These are phyloP conservation scores for Schizopygopsis malacanthus DNA, from an alignment of 2,797 vertebrate genomes.

Conservation along the genomic window DNA sequence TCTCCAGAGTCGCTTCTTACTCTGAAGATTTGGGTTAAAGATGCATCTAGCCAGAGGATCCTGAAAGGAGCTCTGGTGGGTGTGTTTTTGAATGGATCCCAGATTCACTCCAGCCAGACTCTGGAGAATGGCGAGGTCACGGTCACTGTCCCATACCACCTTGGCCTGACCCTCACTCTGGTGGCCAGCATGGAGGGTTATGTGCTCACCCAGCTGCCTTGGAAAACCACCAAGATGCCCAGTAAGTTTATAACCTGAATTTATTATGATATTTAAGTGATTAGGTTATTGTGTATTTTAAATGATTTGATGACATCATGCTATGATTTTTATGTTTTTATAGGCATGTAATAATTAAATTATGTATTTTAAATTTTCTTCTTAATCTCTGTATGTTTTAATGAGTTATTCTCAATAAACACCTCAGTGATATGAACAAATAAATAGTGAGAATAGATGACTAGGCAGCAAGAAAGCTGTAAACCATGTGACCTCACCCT, in stretches of 20 bases:
- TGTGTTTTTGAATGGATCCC: constrained; percentile 88
- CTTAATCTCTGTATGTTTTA: neutral
- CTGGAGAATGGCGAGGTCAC: constrained; percentile 82
- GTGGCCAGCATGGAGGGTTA: constrained; percentile 88
- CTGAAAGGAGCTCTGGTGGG: constrained; percentile 83
- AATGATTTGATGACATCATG: neutral
- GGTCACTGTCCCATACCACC: constrained; percentile 82
- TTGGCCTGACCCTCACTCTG: constrained; percentile 84
- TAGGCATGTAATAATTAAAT: neutral
- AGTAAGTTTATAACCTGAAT: constrained; percentile 75
- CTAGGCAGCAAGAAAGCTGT: constrained; percentile 7
- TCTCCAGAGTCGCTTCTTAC: constrained; percentile 81
- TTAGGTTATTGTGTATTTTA: neutral
- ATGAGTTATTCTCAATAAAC: neutral
- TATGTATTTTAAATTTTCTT: neutral
- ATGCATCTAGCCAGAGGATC: constrained; percentile 85
- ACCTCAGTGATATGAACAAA: neutral
- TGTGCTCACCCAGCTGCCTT: constrained; percentile 85
- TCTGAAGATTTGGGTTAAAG: constrained; percentile 90
- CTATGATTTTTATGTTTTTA: neutral
- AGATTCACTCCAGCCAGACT: constrained; percentile 80
- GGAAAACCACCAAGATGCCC: constrained; percentile 89
- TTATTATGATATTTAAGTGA: neutral
- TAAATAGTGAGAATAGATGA: constrained; percentile 18
- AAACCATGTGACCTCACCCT: constrained; percentile 18